phyloP scores from a whole-genome alignment of 2,113 vertebrate species.

The Pseudorectes ferrugineus region DNA sequence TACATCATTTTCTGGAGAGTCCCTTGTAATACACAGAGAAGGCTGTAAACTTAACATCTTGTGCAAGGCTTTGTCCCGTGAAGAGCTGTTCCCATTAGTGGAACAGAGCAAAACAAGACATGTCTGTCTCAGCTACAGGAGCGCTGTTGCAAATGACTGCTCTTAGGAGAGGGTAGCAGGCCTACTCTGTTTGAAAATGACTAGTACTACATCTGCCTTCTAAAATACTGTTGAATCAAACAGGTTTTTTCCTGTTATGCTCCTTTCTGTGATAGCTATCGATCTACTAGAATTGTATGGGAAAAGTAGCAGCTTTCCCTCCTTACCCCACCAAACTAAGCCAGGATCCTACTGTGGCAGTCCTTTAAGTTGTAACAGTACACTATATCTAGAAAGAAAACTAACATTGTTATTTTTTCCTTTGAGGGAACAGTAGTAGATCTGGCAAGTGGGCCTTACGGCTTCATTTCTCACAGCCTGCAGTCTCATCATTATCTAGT shows the following conservation, averaged over 20 bases:
- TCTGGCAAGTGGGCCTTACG: background rate
- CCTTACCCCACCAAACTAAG: rapidly evolving
- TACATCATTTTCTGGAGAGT: background rate
- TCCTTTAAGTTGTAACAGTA: background rate
- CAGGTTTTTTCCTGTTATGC: background rate
- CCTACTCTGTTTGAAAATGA: background rate
- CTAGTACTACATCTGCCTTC: background rate
- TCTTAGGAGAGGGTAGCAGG: background rate
- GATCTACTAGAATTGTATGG: background rate
- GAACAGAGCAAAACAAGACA: background rate
- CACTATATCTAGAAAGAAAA: background rate
- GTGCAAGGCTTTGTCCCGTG: background rate
- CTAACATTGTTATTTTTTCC: background rate
- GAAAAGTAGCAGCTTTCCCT: background rate
- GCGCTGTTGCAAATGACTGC: background rate
- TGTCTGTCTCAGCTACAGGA: background rate
- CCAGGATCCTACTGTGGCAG: background rate
- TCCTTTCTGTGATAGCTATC: background rate
- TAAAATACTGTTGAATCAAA: background rate
- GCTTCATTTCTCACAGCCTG: background rate
- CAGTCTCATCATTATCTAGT: background rate
- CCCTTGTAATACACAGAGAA: background rate
- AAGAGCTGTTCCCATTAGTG: background rate
- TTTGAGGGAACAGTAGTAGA: background rate
- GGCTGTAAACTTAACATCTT: background rate